These are phyloP conservation scores for Orthosia cruda DNA, from an alignment of 2,888 invertebrate genomes.

Conservation along the genomic window DNA sequence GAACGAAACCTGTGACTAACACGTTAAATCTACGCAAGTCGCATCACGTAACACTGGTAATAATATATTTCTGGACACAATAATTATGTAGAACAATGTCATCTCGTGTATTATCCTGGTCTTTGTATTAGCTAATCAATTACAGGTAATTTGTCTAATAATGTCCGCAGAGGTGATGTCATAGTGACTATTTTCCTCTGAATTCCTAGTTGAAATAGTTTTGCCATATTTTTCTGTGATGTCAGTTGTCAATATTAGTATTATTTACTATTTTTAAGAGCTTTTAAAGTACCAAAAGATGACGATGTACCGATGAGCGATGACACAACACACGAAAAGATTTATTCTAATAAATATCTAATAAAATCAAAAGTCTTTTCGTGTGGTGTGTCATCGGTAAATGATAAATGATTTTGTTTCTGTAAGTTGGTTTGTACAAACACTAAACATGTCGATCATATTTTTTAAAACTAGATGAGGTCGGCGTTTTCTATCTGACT, in stretches of 20 bases:
- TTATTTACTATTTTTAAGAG: background rate
- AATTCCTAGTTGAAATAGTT: background rate
- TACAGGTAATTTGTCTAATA: background rate
- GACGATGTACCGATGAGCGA: no score
- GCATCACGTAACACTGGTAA: background rate
- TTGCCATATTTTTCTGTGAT: background rate
- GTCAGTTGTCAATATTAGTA: background rate
- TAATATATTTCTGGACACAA: background rate
- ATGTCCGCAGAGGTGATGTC: slow-evolving; percentile 1
- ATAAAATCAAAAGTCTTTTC: no score
- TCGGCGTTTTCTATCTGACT: no score
- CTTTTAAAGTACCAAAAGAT: no score
- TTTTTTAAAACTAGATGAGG: no score
- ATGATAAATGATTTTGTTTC: no score
- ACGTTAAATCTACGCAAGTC: background rate
- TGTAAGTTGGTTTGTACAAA: no score
- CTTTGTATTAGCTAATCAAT: background rate
- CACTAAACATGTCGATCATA: no score
- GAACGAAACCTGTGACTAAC: no score
- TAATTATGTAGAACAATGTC: background rate
- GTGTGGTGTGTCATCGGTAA: no score
- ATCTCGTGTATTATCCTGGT: background rate
- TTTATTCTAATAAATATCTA: no score
- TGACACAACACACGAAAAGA: no score
- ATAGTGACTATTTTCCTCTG: background rate